These are phyloP conservation scores for Erinaceus europaeus DNA, from an alignment of 2,113 vertebrate species.

Conservation along the genomic window DNA sequence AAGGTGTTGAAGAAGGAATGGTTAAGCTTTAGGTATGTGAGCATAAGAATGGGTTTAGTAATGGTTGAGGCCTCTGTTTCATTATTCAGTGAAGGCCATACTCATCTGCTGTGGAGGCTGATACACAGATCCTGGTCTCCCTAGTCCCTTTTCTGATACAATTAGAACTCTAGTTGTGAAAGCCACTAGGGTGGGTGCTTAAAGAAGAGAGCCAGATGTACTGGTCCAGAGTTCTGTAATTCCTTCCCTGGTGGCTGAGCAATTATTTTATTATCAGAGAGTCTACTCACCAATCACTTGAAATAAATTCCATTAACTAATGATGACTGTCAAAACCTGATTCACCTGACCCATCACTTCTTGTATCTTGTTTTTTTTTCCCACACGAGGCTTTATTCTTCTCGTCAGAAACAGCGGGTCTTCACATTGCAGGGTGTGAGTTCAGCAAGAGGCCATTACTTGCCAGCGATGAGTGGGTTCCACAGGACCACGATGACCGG, in stretches of 20 bases:
- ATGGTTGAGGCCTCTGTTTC: too few species aligned
- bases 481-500: slow-evolving; percentile 93
- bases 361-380: too few species aligned
- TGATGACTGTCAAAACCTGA: neutral
- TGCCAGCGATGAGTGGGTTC: slow-evolving; percentile 93
- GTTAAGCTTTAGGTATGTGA: neutral
- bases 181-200: neutral
- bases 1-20: neutral
- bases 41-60: neutral
- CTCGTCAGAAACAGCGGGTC: neutral
- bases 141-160: neutral
- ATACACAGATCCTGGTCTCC: neutral
- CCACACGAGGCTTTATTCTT: slow-evolving; percentile 57
- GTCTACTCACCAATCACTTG: neutral
- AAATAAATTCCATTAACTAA: neutral
- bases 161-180: neutral
- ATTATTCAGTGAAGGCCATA: neutral
- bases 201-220: neutral
- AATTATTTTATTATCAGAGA: neutral
- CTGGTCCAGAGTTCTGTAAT: neutral
- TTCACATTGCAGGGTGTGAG: fast-evolving
- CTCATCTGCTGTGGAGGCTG: neutral
- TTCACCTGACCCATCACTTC: too few species aligned
- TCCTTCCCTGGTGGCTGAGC: neutral
- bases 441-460: slow-evolving; percentile 75